Evolutionary conservation across 1,140 invertebrate species (phyloP), one percentile per base, ranked within the genome.

Genomic region (Acromyrmex heyeri): DNA sequence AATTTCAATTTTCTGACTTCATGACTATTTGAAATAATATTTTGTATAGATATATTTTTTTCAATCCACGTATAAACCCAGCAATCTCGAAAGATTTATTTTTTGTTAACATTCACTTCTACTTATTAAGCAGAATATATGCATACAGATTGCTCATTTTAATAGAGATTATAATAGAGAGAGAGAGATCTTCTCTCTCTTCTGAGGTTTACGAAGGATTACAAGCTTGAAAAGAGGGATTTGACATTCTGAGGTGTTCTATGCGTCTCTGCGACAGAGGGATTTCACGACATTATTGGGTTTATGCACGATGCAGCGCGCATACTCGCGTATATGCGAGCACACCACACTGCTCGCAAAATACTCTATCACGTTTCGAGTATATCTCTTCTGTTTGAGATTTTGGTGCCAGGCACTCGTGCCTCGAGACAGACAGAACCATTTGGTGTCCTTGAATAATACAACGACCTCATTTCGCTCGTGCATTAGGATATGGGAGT

Each of bases 301-400:
- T 73, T 78, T 76, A 62, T 78, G 50, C 53, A 44, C 48, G 30
- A 64, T n/a, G 77, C 38, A 79, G 14, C 30, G 67, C 79, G 62
- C 61, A n/a, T 67, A 50, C 14, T 65, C 38, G n/a, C 44, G 76
- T 21, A 59, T 62, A 30, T 44, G 18, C 18, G 34, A 55, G 38
- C 53, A 27, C 57, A 27, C 57, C 53, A 21, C 3, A n/a, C 16
- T 14, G 72, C 64, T 77, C 69, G 64, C 55, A 61, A 82, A 88
- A 55, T 81, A 50, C 67, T 89, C 87, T 87, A 79, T 89, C 70
- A 88, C 87, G 69, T 76, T 85, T 65, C 62, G 14, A 48, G 53
- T 21, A n/a, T 44, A 53, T 78, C 73, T 78, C 73, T 67, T 53
- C 73, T 50, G 48, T 78, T 78, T 78, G 62, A 61, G 61, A 73